Percentiles rank a stretch among this genome's conserved stretches.
Evolutionary conservation across 2,113 vertebrate genomes (phyloP).

Genomic region (Probosciger aterrimus): DNA sequence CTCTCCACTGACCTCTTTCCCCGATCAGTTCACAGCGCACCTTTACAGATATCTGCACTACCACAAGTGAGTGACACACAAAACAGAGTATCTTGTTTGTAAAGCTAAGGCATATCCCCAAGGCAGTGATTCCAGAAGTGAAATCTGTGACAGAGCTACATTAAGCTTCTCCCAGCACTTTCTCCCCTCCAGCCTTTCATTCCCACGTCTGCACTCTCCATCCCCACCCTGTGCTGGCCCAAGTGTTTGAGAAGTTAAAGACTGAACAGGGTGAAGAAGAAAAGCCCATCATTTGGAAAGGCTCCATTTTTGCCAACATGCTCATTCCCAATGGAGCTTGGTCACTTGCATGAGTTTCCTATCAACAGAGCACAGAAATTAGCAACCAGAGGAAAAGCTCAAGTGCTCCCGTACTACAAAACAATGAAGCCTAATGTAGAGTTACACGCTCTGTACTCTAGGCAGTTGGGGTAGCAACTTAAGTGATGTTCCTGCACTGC

Average conservation of each 20-base stretch:
- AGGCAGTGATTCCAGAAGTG: not conserved
- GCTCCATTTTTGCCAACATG: not conserved
- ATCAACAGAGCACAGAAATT: not conserved
- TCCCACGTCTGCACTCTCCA: not conserved
- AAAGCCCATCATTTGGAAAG: not conserved
- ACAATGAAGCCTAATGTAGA: not conserved
- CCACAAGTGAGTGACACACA: not conserved
- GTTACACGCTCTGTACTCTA: not conserved
- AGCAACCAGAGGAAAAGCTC: not conserved
- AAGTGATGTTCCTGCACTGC: not conserved
- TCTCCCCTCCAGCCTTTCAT: not conserved
- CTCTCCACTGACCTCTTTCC: not conserved
- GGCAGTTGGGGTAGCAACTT: not conserved
- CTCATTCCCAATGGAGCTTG: rapidly evolving
- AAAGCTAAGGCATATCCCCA: not conserved
- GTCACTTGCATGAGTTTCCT: not conserved
- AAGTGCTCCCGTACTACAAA: not conserved
- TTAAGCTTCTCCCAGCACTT: not conserved
- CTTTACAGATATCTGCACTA: not conserved
- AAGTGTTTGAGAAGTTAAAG: not conserved
- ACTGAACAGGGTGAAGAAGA: not conserved
- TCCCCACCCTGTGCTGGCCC: not conserved
- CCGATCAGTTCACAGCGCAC: not conserved
- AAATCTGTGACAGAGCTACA: not conserved
- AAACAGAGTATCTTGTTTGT: not conserved